Base-by-base conservation (phyloP, 1,140 invertebrate genomes). In the Zaprionus tsacasi region DNA sequence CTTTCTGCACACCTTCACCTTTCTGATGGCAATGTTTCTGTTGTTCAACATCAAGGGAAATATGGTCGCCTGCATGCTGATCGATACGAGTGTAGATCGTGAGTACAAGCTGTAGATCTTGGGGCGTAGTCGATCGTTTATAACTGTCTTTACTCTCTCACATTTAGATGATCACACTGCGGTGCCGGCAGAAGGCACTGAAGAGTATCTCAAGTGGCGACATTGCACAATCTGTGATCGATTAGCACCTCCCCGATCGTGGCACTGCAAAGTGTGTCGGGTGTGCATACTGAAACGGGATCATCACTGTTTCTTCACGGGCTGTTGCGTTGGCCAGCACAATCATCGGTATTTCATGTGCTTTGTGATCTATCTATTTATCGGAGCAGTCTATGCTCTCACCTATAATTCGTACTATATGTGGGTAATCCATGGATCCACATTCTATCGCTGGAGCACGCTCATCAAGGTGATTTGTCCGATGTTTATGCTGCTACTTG, bases 271-370 rank as follows among this genome's bases (percentile, higher is more conserved):
- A 57, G 94, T 93, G 48, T 99, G 98, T 80, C 89, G 94, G 69
- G 92, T 93, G 25, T 99, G 98, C 90, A 96, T 99, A 56, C 87
- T 98, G 40, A 98, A 98, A 90, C 94, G 98, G 75, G 98, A 99
- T 92, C 98, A 99, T 93, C 98, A 99, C 91, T 99, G 98, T 91
- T 95, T 96, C 54, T 99, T 99, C 92, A 96, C 96, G 27, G 96
- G 95, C 11, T 96, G 96, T 89, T 99, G 98, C 93, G 94, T 99
- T 12, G 98, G 98, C 0, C 96, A 98, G 88, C 94, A 94, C 57
- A 99, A 99, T 93, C 96, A 97, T 81, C 94, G 98, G 87, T 98
- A 96, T 92, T 99, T 98, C 85, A 93, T 97, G 8, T 94, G 96
- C 81, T 97, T 98, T 88, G 93, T 97, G 6, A 91, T 97, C 17